These are phyloP conservation scores for Sminthurinus signatus DNA, from an alignment of 1,140 invertebrate species.

Conservation along the genomic window DNA sequence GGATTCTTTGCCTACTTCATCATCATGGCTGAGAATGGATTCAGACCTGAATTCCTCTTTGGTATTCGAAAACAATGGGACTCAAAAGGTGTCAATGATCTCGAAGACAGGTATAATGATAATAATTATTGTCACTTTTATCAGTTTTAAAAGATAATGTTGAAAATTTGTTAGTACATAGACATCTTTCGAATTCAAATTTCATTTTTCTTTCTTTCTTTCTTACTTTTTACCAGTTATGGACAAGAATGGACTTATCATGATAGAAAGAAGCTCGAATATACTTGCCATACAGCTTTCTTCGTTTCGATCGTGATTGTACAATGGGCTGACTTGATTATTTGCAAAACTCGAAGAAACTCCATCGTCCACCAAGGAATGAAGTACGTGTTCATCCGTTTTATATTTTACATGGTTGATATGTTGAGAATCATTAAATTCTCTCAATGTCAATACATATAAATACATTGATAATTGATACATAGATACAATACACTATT, in stretches of 20 bases:
- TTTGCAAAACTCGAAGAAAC: constrained; percentile 94
- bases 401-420: too few relatives aligned
- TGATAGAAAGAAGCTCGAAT: constrained; percentile 90
- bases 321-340: constrained; percentile 97
- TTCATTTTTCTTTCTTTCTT: constrained; percentile 13
- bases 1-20: constrained; percentile 99
- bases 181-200: too few relatives aligned
- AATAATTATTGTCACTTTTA: too few relatives aligned
- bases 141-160: too few relatives aligned
- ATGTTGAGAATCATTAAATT: neutral
- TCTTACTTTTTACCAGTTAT: too few relatives aligned
- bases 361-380: constrained; percentile 96
- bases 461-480: too few relatives aligned
- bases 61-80: constrained; percentile 94
- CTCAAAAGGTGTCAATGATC: constrained; percentile 89
- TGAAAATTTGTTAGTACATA: too few relatives aligned
- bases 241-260: constrained; percentile 69
- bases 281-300: constrained; percentile 97
- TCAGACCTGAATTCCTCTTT: constrained; percentile 74
- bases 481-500: too few relatives aligned
- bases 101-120: too few relatives aligned
- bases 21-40: constrained; percentile 98
- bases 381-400: too few relatives aligned
- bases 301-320: constrained; percentile 97
- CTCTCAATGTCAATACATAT: too few relatives aligned